Percentiles rank a stretch among this genome's conserved stretches.
These are phyloP conservation scores for Therioaphis trifolii DNA, from an alignment of 2,888 invertebrate genomes.

Conservation along the genomic window DNA sequence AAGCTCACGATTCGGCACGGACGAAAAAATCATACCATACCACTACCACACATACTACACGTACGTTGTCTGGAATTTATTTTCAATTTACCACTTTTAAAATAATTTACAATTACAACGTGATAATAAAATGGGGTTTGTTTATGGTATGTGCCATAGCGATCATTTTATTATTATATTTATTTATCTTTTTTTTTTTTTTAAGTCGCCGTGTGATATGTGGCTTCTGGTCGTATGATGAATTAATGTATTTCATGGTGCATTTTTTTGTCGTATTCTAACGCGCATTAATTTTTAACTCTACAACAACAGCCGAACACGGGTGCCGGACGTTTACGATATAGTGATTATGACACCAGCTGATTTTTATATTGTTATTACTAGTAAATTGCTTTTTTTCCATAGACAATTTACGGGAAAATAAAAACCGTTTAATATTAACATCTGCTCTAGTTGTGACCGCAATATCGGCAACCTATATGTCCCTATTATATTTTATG, in stretches of 20 bases:
- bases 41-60: neutral
- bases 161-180: neutral
- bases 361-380: constrained; percentile 48
- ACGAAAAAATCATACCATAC: neutral
- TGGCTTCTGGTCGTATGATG: constrained; percentile 44
- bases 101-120: constrained; percentile 37
- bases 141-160: neutral
- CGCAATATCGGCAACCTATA: constrained; percentile 28
- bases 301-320: constrained; percentile 42
- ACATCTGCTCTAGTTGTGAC: constrained; percentile 39
- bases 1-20: constrained; percentile 36
- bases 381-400: constrained; percentile 45
- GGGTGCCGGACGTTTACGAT: constrained; percentile 28
- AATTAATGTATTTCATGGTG: constrained; percentile 37
- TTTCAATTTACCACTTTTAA: constrained; percentile 40
- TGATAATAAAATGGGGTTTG: constrained; percentile 23
- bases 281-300: constrained; percentile 45
- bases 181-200: neutral
- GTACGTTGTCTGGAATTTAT: constrained; percentile 41
- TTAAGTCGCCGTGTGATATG: neutral
- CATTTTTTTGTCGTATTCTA: neutral
- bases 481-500: neutral
- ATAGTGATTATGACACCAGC: constrained; percentile 54
- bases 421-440: constrained; percentile 49
- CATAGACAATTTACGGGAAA: constrained; percentile 18